Percentiles rank a stretch among this genome's conserved stretches.
Evolutionary conservation across 1,140 invertebrate species (phyloP).

Genomic region (Bicyclus anynana): DNA sequence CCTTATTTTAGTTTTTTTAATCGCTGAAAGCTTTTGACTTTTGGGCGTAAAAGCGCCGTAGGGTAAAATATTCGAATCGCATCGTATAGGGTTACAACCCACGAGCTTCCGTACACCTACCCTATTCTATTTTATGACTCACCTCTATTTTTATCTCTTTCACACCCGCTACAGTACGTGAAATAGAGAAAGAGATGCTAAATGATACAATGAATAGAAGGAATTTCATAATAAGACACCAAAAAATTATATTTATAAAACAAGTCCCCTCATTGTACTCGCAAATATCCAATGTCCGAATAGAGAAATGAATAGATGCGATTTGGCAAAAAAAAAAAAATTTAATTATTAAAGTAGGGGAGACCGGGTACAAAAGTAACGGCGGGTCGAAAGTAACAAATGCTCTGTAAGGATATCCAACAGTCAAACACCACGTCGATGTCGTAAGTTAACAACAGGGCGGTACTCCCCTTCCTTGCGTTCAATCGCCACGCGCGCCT

Average conservation of each 20-base stretch:
- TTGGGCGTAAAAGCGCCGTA: neutral
- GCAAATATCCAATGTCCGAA: constrained; percentile 31
- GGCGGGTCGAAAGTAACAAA: too few species aligned
- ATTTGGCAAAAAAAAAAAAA: too few species aligned
- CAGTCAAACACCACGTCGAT: too few species aligned
- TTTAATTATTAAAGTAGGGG: too few species aligned
- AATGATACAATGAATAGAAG: constrained; percentile 1
- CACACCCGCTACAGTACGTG: neutral
- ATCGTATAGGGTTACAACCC: constrained; percentile 41
- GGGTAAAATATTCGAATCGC: constrained; percentile 33
- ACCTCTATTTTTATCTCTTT: constrained; percentile 5
- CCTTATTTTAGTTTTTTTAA: neutral
- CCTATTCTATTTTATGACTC: constrained; percentile 29
- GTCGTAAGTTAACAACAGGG: too few species aligned
- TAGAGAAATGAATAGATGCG: constrained; percentile 19
- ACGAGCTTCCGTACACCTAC: constrained; percentile 36
- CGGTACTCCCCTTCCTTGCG: too few species aligned
- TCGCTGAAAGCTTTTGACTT: constrained; percentile 23
- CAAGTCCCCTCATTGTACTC: constrained; percentile 16
- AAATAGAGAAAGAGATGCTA: neutral
- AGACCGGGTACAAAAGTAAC: too few species aligned
- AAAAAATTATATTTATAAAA: constrained; percentile 17
- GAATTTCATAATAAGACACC: constrained; percentile 10
- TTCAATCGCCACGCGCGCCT: too few species aligned
- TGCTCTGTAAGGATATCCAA: too few species aligned